phyloP scores from a whole-genome alignment of 1,140 invertebrate genomes.

The Dryas iulia region DNA sequence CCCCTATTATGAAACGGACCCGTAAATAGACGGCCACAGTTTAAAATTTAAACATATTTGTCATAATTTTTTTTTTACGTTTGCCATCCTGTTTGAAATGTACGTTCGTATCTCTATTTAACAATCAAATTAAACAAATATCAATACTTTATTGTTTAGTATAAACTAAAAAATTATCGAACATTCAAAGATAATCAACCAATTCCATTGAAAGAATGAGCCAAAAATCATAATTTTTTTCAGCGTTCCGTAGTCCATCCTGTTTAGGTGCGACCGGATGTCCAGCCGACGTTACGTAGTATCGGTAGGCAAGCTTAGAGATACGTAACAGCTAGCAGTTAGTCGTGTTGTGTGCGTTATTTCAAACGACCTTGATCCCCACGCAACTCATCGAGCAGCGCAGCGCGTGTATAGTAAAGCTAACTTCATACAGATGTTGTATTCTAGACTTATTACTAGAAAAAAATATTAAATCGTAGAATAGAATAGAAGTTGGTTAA shows the following conservation, averaged over 20 bases:
- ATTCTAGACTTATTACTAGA: neutral
- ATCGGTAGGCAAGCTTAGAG: constrained; percentile 60
- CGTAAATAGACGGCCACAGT: no score
- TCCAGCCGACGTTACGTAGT: constrained; percentile 52
- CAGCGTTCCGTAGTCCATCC: constrained; percentile 18
- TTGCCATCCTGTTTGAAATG: no score
- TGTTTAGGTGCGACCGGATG: constrained; percentile 61
- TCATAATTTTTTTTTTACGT: no score
- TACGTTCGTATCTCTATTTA: no score
- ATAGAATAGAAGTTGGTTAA: neutral
- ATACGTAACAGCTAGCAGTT: constrained; percentile 44
- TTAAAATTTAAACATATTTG: no score
- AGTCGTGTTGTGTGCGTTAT: constrained; percentile 53
- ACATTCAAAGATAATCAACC: no score
- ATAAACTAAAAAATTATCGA: no score
- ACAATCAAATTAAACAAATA: no score
- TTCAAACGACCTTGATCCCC: constrained; percentile 72
- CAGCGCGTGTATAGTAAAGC: constrained; percentile 67
- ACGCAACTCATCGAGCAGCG: constrained; percentile 54
- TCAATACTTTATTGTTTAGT: no score
- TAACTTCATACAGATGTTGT: constrained; percentile 40
- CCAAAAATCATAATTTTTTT: constrained; percentile 2
- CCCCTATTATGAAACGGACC: no score
- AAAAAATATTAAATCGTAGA: neutral
- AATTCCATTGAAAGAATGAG: no score